Base-by-base conservation (phyloP, 2,113 vertebrate species). In the Sinocyclocheilus anophthalmus region DNA sequence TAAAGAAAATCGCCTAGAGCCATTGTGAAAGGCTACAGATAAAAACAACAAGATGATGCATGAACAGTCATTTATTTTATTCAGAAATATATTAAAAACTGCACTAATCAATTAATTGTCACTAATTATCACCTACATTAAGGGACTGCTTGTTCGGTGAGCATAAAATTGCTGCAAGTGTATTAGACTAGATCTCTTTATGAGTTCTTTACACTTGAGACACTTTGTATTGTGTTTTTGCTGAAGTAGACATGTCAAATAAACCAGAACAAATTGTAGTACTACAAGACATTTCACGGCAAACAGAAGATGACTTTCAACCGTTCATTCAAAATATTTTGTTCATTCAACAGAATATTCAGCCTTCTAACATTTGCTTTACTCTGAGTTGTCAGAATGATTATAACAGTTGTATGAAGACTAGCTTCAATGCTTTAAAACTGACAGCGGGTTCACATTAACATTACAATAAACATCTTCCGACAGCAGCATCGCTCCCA, bases 11-110 rank as follows among this genome's bases (percentile, higher is more conserved):
- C n/a, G 55, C 57, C 55, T n/a, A 3, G 4, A 14, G 37, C 1
- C 59, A 45, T 14, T 16, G 20, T 80, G 55, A 80, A 80, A 63
- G 39, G n/a, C 39, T 81, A 81, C 4, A 30, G 4, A 30, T 45
- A 65, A 81, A 81, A 65, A 42, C 57, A 80, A 45, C 37, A 81
- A 81, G 78, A 81, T 24, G n/a, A 26, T 65, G 22, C 57, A 26
- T 45, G 12, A 79, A 37, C 24, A 79, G 33, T 11, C 10, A 79
- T 42, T 61, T n/a, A 18, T 81, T 65, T 45, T 2, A 63, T 24
- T 13, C 72, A 45, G 11, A 48, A 75, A 45, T 75, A 24, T 45
- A 48, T 75, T 24, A 48, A 75, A 48, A 76, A 79, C 11, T n/a
- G 18, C 22, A 63, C 37, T 24, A 22, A 80, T 80, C 20, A 63